These are phyloP conservation scores for Pelosia muscerda DNA, from an alignment of 2,888 invertebrate genomes.

Conservation along the genomic window DNA sequence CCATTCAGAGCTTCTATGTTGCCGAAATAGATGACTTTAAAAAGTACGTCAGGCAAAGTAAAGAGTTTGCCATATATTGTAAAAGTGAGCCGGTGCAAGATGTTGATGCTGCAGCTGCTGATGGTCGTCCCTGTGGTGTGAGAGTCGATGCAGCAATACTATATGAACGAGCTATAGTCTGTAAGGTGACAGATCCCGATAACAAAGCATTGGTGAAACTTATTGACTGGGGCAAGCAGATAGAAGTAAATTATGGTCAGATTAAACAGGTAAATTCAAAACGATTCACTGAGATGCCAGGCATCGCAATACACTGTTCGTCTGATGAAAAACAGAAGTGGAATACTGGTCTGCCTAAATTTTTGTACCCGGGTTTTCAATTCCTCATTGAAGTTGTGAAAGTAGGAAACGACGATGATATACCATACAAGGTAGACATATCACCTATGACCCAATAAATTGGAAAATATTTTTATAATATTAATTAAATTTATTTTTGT, in stretches of 20 bases:
- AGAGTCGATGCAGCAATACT: not conserved
- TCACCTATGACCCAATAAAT: not conserved
- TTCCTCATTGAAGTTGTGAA: constrained; percentile 32
- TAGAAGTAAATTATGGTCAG: constrained; percentile 16
- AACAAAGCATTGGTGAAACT: constrained; percentile 31
- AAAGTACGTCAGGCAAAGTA: not conserved
- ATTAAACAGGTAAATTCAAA: constrained; percentile 24
- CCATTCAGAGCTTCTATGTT: constrained; percentile 33
- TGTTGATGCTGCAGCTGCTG: constrained; percentile 18
- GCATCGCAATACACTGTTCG: constrained; percentile 37
- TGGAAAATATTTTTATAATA: no score
- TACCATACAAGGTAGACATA: constrained; percentile 35
- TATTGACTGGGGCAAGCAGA: constrained; percentile 34
- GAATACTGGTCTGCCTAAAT: constrained; percentile 18
- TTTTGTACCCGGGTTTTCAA: constrained; percentile 33
- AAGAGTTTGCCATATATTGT: constrained; percentile 26
- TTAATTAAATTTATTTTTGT: no score
- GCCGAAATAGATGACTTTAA: constrained; percentile 34
- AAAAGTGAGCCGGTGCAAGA: constrained; percentile 18
- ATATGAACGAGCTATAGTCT: constrained; percentile 37
- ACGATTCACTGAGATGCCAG: constrained; percentile 22
- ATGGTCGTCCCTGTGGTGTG: constrained; percentile 31
- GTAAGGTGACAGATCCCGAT: constrained; percentile 16
- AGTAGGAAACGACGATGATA: constrained; percentile 23
- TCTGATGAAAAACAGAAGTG: constrained; percentile 25